Evolutionary conservation across 1,140 invertebrate species (phyloP), one percentile per base, ranked within the genome.

Genomic region (Diploscapter pachys): DNA sequence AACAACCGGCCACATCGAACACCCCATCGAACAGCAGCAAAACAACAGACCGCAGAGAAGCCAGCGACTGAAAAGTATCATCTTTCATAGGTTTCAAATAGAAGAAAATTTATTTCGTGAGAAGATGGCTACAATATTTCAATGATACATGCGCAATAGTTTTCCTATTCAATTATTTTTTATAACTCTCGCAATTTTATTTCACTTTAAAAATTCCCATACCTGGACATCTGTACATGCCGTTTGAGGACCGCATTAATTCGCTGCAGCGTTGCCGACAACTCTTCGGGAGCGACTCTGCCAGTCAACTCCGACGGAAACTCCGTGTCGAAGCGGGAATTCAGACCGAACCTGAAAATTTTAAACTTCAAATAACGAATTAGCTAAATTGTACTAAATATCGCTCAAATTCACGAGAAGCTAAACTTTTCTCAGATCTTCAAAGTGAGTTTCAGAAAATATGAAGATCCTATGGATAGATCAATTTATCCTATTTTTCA

Each of bases 281-380:
- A 65, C 63, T 85, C 84, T 82, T 85, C 83, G 2, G 83, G 84
- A 49, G 84, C 84, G 61, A 85, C 73, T 71, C 80, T 79, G 13
- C 83, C 83, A 6, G 83, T 85, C 55, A 85, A 66, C 11, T 78
- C 72, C 4, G 70, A 50, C 2, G 83, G 83, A 75, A 86, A 85
- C 62, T 85, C 83, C 5, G 84, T 75, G 64, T 81, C 83, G 72
- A 85, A 85, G n/a, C 80, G 83, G 6, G 84, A 85, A 69, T 82
- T 85, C 53, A 85, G 73, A 6, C 83, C 83, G 54, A 85, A 85
- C 61, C 83, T 85, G 66, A 75, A 81, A 81, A 9, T 9, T 55
- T 49, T 70, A 72, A 53, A n/a, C 6, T 61, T 53, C 55, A 57
- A 79, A 57, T 31, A 31, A 31, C 31, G 31, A 31, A 31, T 31